phyloP scores from a whole-genome alignment of 2,113 vertebrate genomes.

The Neodontobutis hainanensis region DNA sequence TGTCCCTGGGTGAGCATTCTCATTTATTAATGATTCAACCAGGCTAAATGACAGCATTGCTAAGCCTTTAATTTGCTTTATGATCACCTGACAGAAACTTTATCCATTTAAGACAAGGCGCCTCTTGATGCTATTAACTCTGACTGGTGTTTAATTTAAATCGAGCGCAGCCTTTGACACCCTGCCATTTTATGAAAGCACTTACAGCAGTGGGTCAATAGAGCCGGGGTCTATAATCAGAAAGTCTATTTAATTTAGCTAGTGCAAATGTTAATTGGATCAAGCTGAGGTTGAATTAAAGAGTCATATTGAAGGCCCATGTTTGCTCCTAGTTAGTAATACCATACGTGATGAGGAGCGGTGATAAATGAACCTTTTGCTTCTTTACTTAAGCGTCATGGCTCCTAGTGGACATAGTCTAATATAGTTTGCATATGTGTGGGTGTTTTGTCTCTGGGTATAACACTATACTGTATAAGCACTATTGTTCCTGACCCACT shows the following conservation, averaged over 20 bases:
- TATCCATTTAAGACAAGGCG: constrained; percentile 34
- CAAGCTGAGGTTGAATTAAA: constrained; percentile 1
- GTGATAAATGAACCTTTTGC: neutral
- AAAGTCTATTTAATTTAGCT: neutral
- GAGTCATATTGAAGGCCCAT: neutral
- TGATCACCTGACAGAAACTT: constrained; percentile 1
- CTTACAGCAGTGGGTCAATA: neutral
- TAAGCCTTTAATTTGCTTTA: neutral
- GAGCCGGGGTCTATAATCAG: neutral
- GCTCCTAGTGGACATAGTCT: too few species aligned
- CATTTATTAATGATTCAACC: too few species aligned
- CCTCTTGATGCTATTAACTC: constrained; percentile 10
- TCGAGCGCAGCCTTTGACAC: constrained; percentile 23
- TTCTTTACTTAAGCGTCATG: too few species aligned
- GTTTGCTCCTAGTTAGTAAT: neutral
- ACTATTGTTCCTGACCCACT: neutral
- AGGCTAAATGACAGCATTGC: neutral
- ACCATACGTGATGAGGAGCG: neutral
- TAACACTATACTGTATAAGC: neutral
- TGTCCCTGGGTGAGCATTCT: too few species aligned
- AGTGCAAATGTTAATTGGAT: constrained; percentile 24
- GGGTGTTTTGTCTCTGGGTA: neutral
- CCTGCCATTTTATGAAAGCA: constrained; percentile 5
- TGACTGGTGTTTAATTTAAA: constrained; percentile 20
- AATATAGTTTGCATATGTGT: neutral